Base-by-base conservation (phyloP, 2,797 vertebrate genomes). In the Peromyscus melanophrys region DNA sequence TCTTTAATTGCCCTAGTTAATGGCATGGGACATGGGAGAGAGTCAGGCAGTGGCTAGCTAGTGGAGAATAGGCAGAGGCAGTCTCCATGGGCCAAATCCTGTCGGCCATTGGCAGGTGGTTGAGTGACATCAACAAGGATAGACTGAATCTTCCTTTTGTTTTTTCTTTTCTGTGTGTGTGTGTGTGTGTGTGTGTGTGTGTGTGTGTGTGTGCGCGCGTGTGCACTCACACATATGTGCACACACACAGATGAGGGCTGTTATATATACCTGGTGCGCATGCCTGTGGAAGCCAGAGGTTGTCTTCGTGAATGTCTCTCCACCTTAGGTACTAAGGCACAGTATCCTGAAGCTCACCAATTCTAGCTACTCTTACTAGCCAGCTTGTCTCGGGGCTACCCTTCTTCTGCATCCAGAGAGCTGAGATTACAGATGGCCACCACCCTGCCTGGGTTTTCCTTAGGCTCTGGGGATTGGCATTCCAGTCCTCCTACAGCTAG, bases 1-100 rank as follows among this genome's bases (percentile, higher is more conserved):
- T 81, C 65, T 65, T 84, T 71, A 87, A 95, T 92, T 94, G 76
- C 49, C 85, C 80, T 89, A 43, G 75, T 83, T 92, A 90, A 87
- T 61, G 0, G 2, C 9, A 27, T 0, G 49, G 92, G 94, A 63
- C 63, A 11, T 21, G 43, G 89, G 87, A 73, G 49, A 23, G 34
- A 2, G 63, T 57, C 27, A 65, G 75, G 23, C 16, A 12, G 31
- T 3, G 49, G 37, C 43, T 34, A 21, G 78, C 55, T 29, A 0
- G 0, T 19, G 29, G 6, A 59, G 37, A 43, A 59, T 11, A 37
- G 46, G 11, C 9, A 23, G 46, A 61, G 37, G 46, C 29, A 43
- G 71, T 71, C 46, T 61, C 0, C 0, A 0, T 11, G 83, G 0
- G n/a, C n/a, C n/a, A 19, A 40, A 78, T 13, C 21, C n/a, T 46